These are phyloP conservation scores for Drosophila rubida DNA, from an alignment of 2,888 invertebrate genomes.

Conservation along the genomic window DNA sequence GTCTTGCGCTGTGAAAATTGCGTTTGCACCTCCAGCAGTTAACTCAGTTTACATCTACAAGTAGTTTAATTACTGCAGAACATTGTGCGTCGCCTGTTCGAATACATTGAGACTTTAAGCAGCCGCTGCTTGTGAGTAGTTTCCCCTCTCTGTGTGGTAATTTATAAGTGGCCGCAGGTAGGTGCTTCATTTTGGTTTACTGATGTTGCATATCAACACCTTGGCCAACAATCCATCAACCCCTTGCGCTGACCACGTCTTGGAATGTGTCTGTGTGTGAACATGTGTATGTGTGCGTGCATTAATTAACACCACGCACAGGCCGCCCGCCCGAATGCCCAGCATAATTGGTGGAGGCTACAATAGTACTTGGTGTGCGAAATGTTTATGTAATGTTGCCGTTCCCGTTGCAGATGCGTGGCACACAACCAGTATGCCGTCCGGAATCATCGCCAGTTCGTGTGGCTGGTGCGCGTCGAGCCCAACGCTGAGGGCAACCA, in stretches of 20 bases:
- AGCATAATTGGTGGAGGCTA: conserved; percentile 54
- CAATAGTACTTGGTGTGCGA: conserved; percentile 46
- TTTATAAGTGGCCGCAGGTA: conserved; percentile 33
- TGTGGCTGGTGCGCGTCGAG: conserved; percentile 74
- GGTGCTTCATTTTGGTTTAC: conserved; percentile 37
- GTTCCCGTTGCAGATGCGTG: conserved; percentile 84
- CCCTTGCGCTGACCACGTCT: conserved; percentile 5
- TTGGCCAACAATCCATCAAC: conserved; percentile 53
- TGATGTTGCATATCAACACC: conserved; percentile 69
- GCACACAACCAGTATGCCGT: conserved; percentile 86
- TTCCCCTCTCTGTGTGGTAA: conserved; percentile 12
- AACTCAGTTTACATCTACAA: background rate
- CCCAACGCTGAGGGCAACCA: conserved; percentile 16
- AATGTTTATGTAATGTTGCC: conserved; percentile 12
- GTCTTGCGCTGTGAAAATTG: background rate
- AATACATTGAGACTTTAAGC: background rate
- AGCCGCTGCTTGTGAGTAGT: background rate
- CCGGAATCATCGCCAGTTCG: conserved; percentile 82
- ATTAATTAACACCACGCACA: conserved; percentile 69
- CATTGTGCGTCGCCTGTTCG: background rate
- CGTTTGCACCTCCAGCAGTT: background rate
- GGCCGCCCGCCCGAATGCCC: conserved; percentile 39
- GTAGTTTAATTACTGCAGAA: background rate
- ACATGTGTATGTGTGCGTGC: conserved; percentile 28
- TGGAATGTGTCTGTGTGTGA: background rate